Conservation (phyloP, 1,140 invertebrate species). For the Metaphire vulgaris region DNA sequence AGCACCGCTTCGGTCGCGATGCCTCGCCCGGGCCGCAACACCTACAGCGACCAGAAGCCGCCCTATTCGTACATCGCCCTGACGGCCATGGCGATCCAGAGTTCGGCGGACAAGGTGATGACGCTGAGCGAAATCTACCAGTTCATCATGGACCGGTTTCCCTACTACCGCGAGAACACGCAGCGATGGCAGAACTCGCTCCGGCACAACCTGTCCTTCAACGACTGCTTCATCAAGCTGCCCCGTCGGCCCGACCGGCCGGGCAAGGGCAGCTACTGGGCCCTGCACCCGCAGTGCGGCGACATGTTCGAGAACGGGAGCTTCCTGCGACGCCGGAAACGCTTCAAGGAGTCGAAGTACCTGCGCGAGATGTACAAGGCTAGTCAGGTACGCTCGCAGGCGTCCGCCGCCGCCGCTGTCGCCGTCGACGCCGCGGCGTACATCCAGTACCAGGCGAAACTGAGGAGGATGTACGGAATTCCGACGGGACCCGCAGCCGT, state of each 20-base stretch:
- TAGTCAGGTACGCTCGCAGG: neutral
- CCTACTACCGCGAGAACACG: constrained; percentile 78
- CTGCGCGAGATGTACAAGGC: constrained; percentile 27
- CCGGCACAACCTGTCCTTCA: constrained; percentile 83
- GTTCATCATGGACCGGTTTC: constrained; percentile 57
- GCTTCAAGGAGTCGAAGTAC: constrained; percentile 64
- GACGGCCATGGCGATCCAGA: constrained; percentile 52
- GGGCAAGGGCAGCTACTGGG: constrained; percentile 97
- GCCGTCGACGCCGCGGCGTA: neutral
- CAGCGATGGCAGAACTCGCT: constrained; percentile 95
- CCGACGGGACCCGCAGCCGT: neutral
- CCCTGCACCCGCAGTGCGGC: constrained; percentile 87
- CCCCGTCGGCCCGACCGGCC: constrained; percentile 67
- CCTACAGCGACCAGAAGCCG: constrained; percentile 44
- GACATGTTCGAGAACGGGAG: constrained; percentile 97
- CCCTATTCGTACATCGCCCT: constrained; percentile 53
- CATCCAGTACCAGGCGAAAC: neutral
- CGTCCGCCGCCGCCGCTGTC: too few species aligned
- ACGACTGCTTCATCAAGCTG: constrained; percentile 88
- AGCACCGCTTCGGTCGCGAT: neutral
- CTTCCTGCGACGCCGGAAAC: constrained; percentile 79
- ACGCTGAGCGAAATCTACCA: constrained; percentile 50
- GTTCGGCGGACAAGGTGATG: constrained; percentile 47
- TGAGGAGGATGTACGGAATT: neutral
- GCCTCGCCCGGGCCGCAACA: constrained; percentile 20